Conservation (phyloP, 2,888 invertebrate genomes). For the Zaprionus bogoriensis region DNA sequence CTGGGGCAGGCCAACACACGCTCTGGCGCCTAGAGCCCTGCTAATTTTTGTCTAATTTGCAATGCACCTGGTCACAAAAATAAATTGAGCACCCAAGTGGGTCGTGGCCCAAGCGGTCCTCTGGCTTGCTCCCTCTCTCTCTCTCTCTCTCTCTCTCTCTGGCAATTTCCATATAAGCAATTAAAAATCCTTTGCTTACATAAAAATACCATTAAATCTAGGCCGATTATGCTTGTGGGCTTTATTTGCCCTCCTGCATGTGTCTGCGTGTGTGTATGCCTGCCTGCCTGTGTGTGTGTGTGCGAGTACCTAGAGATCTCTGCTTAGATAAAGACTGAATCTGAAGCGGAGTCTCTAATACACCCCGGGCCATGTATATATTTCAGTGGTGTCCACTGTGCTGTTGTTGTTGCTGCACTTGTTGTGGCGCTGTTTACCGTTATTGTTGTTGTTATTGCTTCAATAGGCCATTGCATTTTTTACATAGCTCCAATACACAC, state of each 20-base stretch:
- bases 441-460: conserved; percentile 35
- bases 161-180: conserved; percentile 45
- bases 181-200: conserved; percentile 73
- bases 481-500: conserved; percentile 52
- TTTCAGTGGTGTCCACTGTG: conserved; percentile 43
- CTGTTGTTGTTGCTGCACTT: conserved; percentile 14
- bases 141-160: too few relatives aligned
- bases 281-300: background rate
- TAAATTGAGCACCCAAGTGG: conserved; percentile 22
- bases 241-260: conserved; percentile 19
- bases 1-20: background rate
- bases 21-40: conserved; percentile 28
- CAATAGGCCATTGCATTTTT: conserved; percentile 66
- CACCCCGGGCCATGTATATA: conserved; percentile 43
- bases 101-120: conserved; percentile 6
- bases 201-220: conserved; percentile 72
- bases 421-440: conserved; percentile 4
- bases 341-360: conserved; percentile 38
- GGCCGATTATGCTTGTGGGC: conserved; percentile 59
- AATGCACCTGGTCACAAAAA: conserved; percentile 51
- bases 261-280: background rate
- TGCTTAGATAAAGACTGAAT: conserved; percentile 42
- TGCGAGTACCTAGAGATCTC: conserved; percentile 45
- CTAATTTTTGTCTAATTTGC: conserved; percentile 64
- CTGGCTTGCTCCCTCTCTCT: too few relatives aligned